Evolutionary conservation across 2,888 invertebrate genomes (phyloP).

Genomic region (Ennomos quercinarius): DNA sequence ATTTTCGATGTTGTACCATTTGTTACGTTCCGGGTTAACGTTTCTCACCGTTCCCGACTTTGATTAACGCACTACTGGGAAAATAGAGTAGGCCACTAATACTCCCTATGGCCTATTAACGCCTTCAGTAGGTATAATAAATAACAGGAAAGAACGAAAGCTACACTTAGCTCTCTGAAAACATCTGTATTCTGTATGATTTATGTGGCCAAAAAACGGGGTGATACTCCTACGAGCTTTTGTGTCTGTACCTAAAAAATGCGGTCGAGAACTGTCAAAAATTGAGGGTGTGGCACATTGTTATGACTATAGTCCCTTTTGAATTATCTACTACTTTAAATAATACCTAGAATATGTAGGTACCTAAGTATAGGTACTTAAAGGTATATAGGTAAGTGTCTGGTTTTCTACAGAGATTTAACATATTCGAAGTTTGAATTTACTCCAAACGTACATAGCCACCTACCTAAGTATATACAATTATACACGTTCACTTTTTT

Average conservation of each 20-base stretch:
- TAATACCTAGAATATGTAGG: no score
- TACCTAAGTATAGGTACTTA: no score
- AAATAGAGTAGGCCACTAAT: constrained; percentile 45
- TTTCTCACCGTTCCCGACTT: constrained; percentile 38
- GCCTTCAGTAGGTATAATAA: constrained; percentile 40
- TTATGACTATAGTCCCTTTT: no score
- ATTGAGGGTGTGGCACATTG: background rate
- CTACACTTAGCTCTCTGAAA: constrained; percentile 38
- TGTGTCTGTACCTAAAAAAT: constrained; percentile 11
- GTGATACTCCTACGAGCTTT: constrained; percentile 13
- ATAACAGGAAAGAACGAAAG: constrained; percentile 38
- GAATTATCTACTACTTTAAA: no score
- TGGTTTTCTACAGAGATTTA: no score
- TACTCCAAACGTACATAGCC: no score
- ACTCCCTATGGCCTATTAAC: constrained; percentile 42
- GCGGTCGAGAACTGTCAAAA: constrained; percentile 19
- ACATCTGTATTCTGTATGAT: constrained; percentile 38
- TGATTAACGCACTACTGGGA: constrained; percentile 39
- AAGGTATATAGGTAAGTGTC: no score
- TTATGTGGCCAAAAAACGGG: constrained; percentile 34
- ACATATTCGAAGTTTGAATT: no score
- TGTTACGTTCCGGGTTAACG: constrained; percentile 38
- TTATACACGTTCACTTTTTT: no score
- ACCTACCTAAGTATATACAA: no score
- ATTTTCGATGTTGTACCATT: constrained; percentile 34